Base-by-base conservation (phyloP, 2,113 vertebrate species). In the Pterocles gutturalis region DNA sequence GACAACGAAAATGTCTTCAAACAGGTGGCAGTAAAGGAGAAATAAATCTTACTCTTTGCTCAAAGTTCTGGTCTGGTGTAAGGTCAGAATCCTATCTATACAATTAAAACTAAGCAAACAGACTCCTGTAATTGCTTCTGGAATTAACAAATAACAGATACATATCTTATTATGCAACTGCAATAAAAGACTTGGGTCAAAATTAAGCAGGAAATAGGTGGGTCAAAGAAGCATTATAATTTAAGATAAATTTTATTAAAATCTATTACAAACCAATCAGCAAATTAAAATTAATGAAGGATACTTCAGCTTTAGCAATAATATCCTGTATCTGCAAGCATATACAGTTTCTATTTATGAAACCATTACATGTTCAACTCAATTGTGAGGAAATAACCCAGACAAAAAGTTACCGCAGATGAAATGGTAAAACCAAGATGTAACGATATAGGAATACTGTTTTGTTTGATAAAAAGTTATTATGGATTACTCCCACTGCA, bases 161-260 rank as follows among this genome's bases (percentile, higher is more conserved):
- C 5, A 31, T 70, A 87, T 80, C 78, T 96, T 96, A 92, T 90
- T 72, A 90, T 92, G 66, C 69, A 94, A 72, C 26, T 77, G 53
- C 96, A 82, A 72, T 83, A 85, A 86, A 92, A 93, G 66, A 93
- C 94, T 83, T 93, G 31, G 90, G 83, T 90, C 79, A 96, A 95
- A 97, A 96, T 95, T 93, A 95, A 92, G 86, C 84, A 97, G 91
- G 94, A 97, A 97, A 96, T 55, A 95, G 83, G 46, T 76, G 64
- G 76, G 96, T 78, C 89, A 83, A 96, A 96, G 92, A 76, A 92
- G 36, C 36, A 92, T 96, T 96, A 94, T 92, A 36, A 73, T 72
- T 95, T 83, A 97, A 90, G 53, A 93, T 65, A 98, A 97, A 97
- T 88, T 85, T 96, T 95, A 97, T 97, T 98, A 97, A 97, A 92